These are phyloP conservation scores for Turdus rufiventris DNA, from an alignment of 2,113 vertebrate species.

Conservation along the genomic window DNA sequence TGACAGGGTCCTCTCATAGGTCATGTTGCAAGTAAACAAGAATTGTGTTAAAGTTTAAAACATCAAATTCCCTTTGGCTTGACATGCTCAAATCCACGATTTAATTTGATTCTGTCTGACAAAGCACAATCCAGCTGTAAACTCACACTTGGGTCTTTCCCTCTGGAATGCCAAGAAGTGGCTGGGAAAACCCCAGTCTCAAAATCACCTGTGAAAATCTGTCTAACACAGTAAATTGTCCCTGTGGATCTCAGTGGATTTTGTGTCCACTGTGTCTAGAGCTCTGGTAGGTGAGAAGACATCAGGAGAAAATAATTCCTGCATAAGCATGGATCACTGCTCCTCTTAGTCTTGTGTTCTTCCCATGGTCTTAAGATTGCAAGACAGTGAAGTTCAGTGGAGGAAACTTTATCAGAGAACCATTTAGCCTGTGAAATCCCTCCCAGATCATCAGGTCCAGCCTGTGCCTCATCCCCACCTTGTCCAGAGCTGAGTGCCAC, in stretches of 20 bases:
- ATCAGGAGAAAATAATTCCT: neutral
- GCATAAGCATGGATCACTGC: neutral
- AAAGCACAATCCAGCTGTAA: neutral
- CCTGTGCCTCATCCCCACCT: accelerated
- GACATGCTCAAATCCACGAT: neutral
- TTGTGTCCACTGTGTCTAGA: neutral
- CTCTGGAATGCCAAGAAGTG: neutral
- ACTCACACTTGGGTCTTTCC: neutral
- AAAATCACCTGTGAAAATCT: neutral
- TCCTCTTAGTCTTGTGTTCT: neutral
- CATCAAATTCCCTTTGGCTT: neutral
- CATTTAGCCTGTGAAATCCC: neutral
- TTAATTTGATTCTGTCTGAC: neutral
- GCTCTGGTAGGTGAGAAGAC: neutral
- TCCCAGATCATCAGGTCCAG: accelerated
- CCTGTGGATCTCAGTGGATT: neutral
- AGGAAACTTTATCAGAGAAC: neutral
- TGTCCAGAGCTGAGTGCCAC: neutral
- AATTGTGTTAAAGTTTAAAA: neutral
- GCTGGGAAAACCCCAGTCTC: neutral
- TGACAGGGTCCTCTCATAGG: neutral
- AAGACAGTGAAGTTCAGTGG: neutral
- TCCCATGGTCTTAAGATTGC: neutral
- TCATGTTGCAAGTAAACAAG: neutral
- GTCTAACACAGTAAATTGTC: neutral